These are phyloP conservation scores for Atractosteus spatula DNA, from an alignment of 2,113 vertebrate species.

Conservation along the genomic window DNA sequence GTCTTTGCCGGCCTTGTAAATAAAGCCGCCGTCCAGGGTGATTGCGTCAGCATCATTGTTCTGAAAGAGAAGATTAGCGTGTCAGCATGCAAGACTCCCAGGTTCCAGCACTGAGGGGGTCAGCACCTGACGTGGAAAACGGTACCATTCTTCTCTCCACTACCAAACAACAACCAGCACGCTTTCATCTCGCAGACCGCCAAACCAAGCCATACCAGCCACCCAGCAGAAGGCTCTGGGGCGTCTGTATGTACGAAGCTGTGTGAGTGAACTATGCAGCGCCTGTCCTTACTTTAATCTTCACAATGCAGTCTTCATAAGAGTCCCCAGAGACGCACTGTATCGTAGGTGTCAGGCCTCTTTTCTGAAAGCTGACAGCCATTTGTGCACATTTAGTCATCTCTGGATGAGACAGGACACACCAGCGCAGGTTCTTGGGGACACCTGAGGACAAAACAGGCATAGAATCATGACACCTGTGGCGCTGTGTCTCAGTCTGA, in stretches of 20 bases:
- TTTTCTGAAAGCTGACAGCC: slow-evolving; percentile 65
- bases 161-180: too few species aligned
- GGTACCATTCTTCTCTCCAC: too few species aligned
- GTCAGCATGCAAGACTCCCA: not conserved
- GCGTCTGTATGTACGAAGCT: too few species aligned
- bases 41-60: slow-evolving; percentile 75
- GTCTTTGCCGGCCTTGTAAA: slow-evolving; percentile 83
- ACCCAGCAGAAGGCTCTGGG: too few species aligned
- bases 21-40: slow-evolving; percentile 78
- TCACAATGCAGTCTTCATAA: slow-evolving; percentile 75
- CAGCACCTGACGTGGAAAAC: too few species aligned
- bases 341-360: slow-evolving; percentile 70
- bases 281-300: slow-evolving; percentile 73
- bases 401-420: slow-evolving; percentile 77
- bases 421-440: slow-evolving; percentile 78
- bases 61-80: slow-evolving; percentile 51
- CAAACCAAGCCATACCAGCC: too few species aligned
- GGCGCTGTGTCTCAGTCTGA: too few species aligned
- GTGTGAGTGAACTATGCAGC: too few species aligned
- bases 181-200: too few species aligned
- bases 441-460: slow-evolving; percentile 51
- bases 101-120: too few species aligned
- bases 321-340: slow-evolving; percentile 75
- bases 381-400: slow-evolving; percentile 85
- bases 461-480: not conserved